These are phyloP conservation scores for Tetragonula clypearis DNA, from an alignment of 1,140 invertebrate genomes.

Conservation along the genomic window DNA sequence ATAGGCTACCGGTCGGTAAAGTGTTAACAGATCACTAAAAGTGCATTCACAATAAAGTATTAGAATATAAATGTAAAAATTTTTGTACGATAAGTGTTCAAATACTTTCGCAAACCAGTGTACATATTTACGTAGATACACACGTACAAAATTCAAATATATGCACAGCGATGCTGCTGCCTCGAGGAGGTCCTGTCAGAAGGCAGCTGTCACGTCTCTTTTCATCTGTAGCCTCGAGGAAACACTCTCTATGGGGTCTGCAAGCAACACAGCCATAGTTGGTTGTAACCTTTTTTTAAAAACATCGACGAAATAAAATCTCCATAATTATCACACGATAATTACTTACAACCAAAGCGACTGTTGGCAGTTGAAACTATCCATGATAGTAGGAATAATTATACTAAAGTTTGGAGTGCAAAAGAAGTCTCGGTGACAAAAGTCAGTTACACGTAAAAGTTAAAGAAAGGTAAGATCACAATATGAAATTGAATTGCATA, in stretches of 20 bases:
- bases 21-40: too few relatives aligned
- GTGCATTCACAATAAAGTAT: too few relatives aligned
- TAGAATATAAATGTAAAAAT: too few relatives aligned
- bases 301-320: neutral
- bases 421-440: too few relatives aligned
- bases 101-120: neutral
- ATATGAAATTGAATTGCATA: too few relatives aligned
- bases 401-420: neutral
- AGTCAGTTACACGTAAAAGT: too few relatives aligned
- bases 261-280: conserved; percentile 4
- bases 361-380: too few relatives aligned
- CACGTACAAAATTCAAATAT: conserved; percentile 40
- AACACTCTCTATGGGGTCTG: conserved; percentile 57
- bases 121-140: neutral
- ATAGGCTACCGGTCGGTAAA: too few relatives aligned
- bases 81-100: neutral
- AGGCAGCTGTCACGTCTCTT: conserved; percentile 62
- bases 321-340: neutral
- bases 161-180: conserved; percentile 48
- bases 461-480: too few relatives aligned
- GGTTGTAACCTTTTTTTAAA: conserved; percentile 1
- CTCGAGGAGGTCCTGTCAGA: conserved; percentile 54
- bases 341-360: neutral
- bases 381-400: neutral
- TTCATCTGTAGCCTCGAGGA: conserved; percentile 21